Base-by-base conservation (phyloP, 2,888 invertebrate genomes). In the Hetaerina titia region DNA sequence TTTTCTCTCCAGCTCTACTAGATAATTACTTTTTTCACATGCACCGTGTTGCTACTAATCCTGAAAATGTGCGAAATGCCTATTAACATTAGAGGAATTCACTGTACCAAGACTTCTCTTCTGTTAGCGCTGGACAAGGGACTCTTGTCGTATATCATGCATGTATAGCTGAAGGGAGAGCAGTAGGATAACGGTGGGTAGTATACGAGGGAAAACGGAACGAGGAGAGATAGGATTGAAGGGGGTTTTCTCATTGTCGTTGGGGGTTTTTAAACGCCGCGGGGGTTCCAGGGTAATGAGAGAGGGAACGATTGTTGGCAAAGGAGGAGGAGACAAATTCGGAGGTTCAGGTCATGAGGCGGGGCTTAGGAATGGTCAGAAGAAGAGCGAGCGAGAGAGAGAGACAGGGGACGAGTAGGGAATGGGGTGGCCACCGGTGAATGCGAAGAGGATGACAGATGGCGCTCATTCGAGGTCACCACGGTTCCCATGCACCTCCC, bases 361-460 rank as follows among this genome's bases (percentile, higher is more conserved):
- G 92, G 64, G 69, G 92, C 69, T 57, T 92, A 69, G 56, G 56
- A 92, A 92, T 92, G 69, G 92, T 22, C 25, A 69, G 9, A 45
- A 63, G 90, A 64, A n/a, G 22, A 56, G 64, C 19, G 92, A 92
- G 56, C 56, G 69, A 90, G 64, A 4, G 90, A 22, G 90, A 45
- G 19, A 63, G 31, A 31, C 31, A 31, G 19, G 58, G 22, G 15
- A 25, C 60, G 69, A 13, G 88, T 88, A 15, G 15, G 63, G 90
- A 60, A 60, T 25, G 90, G 60, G 15, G 31, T 19, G 63, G 90
- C 31, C 90, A 15, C 45, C 19, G 56, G 90, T 31, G 64, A 64
- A 90, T 90, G 90, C 81, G 19, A 56, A 5, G 69, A 56, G 7
- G 22, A 22, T 92, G 92, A 92, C 92, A 92, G 92, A 92, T 92